Evolutionary conservation across 2,113 vertebrate species (phyloP).

Genomic region (Archocentrus centrarchus): DNA sequence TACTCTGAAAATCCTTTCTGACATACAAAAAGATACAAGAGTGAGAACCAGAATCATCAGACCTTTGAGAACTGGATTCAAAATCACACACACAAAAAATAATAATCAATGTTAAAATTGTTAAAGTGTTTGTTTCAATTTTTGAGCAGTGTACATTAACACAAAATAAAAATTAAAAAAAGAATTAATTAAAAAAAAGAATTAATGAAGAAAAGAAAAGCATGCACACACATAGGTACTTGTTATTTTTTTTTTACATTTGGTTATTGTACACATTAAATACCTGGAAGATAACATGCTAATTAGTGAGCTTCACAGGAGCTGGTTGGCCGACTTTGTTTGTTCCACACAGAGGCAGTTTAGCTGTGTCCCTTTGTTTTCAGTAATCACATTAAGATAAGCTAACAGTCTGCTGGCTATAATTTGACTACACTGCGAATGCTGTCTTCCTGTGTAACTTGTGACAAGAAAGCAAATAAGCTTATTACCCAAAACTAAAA

Average conservation of each 20-base stretch:
- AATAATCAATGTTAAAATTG: not conserved
- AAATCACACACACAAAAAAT: not conserved
- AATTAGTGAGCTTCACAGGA: not conserved
- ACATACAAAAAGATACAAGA: not conserved
- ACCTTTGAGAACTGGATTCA: not conserved
- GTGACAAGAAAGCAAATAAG: slow-evolving; percentile 1
- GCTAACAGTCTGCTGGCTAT: slow-evolving; percentile 10
- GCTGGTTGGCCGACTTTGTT: not conserved
- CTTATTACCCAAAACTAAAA: not conserved
- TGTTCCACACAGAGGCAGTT: not conserved
- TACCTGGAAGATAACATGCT: not conserved
- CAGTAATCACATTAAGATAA: slow-evolving; percentile 22
- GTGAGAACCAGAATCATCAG: not conserved
- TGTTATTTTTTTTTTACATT: not conserved
- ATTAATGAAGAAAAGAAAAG: not conserved
- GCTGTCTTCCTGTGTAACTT: slow-evolving; percentile 2
- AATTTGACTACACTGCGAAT: not conserved
- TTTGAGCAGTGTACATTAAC: not conserved
- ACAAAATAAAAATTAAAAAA: not conserved
- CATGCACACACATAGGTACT: not conserved
- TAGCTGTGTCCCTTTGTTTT: slow-evolving; percentile 10
- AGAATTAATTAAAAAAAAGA: too few relatives aligned
- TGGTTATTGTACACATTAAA: slow-evolving; percentile 9
- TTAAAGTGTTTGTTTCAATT: not conserved
- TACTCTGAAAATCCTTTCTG: slow-evolving; percentile 4